Percentiles rank a stretch among this genome's conserved stretches.
Evolutionary conservation across 2,113 vertebrate genomes (phyloP).

Genomic region (Misgurnus anguillicaudatus): DNA sequence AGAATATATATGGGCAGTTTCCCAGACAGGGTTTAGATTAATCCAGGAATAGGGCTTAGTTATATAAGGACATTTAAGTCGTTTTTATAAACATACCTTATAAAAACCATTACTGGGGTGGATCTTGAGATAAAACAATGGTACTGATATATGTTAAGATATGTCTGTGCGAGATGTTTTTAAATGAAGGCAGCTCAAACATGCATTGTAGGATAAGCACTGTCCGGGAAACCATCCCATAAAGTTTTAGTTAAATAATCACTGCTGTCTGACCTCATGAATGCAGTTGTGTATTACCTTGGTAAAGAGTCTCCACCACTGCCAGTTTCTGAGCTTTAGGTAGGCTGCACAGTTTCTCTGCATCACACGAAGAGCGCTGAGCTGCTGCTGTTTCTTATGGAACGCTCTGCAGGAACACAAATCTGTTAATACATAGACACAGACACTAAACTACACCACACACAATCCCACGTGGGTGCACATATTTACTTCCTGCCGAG

Average conservation of each 20-base stretch:
- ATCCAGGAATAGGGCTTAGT: too few species aligned
- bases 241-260: background rate
- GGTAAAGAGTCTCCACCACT: slow-evolving; percentile 92
- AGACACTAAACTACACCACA: background rate
- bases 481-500: slow-evolving; percentile 81
- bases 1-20: too few species aligned
- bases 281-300: slow-evolving; percentile 72
- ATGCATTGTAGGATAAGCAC: too few species aligned
- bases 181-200: too few species aligned
- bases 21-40: too few species aligned
- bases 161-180: too few species aligned
- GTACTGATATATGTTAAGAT: too few species aligned
- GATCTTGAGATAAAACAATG: too few species aligned
- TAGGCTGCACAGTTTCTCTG: slow-evolving; percentile 91
- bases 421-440: slow-evolving; percentile 13
- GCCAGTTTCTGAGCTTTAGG: slow-evolving; percentile 91
- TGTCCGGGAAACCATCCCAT: too few species aligned
- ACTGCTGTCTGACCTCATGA: background rate
- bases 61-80: too few species aligned
- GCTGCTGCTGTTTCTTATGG: slow-evolving; percentile 86
- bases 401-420: slow-evolving; percentile 75
- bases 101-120: too few species aligned
- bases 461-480: background rate
- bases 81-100: too few species aligned
- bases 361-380: slow-evolving; percentile 86